Conservation (phyloP, 2,797 vertebrate genomes). For the Alauda arvensis region DNA sequence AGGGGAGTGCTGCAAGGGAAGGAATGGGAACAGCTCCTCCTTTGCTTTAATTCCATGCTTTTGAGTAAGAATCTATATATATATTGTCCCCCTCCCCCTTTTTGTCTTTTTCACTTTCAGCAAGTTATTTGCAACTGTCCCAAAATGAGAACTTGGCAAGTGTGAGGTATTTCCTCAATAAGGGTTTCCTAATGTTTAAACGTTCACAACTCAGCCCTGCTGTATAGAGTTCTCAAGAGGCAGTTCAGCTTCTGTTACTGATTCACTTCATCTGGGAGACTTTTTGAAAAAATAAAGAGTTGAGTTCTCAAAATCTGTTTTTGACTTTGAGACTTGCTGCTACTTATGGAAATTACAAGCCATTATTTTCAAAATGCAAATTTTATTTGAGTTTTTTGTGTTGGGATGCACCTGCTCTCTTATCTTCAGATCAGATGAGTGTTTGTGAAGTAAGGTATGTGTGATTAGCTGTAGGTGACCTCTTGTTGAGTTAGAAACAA, state of each 20-base stretch:
- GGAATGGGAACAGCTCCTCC: not conserved
- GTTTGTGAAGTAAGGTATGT: not conserved
- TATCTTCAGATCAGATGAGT: not conserved
- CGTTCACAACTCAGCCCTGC: not conserved
- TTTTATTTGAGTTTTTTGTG: not conserved
- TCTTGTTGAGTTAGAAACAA: not conserved
- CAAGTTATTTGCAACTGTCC: not conserved
- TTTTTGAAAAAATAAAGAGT: not conserved
- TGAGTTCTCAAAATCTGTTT: not conserved
- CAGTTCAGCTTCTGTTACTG: not conserved
- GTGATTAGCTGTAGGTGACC: not conserved
- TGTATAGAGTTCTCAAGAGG: not conserved
- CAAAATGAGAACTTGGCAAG: conserved; percentile 7
- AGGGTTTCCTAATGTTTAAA: not conserved
- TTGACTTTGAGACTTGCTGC: not conserved
- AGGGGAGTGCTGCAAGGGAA: not conserved
- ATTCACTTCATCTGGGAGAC: not conserved
- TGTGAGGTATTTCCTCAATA: not conserved
- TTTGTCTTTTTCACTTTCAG: not conserved
- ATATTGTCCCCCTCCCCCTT: not conserved
- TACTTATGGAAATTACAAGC: not conserved
- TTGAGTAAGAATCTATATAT: not conserved
- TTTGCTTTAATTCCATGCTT: not conserved
- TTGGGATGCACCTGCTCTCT: not conserved
- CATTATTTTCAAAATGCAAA: not conserved